These are phyloP conservation scores for Gasterosteus nipponicus DNA, from an alignment of 2,113 vertebrate species.

Conservation along the genomic window DNA sequence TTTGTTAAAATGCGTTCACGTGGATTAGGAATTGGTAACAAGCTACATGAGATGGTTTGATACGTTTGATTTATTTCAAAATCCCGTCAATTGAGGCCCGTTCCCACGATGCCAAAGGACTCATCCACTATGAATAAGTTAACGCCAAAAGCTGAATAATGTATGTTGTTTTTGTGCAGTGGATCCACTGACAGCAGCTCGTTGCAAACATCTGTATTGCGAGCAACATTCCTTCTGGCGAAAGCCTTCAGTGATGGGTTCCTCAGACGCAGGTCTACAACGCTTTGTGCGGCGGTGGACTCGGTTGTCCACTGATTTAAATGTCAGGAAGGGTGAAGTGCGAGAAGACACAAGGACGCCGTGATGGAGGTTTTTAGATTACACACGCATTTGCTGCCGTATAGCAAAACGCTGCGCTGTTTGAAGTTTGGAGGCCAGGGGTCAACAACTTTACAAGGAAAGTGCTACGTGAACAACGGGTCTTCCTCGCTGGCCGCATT, in stretches of 20 bases:
- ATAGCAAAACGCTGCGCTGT: background rate
- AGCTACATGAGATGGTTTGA: background rate
- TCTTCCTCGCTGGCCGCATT: background rate
- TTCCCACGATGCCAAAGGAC: background rate
- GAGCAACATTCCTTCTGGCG: slow-evolving; percentile 2
- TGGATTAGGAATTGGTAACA: background rate
- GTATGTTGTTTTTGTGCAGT: slow-evolving; percentile 12
- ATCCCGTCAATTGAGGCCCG: too few relatives aligned
- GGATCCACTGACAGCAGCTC: background rate
- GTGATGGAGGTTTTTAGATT: background rate
- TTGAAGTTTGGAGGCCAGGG: background rate
- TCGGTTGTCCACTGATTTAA: slow-evolving; percentile 30
- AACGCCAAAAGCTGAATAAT: slow-evolving; percentile 10
- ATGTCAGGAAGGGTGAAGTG: background rate
- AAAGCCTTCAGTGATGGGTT: slow-evolving; percentile 15
- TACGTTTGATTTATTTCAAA: background rate
- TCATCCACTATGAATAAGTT: background rate
- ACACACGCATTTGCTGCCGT: background rate
- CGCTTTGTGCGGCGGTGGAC: background rate
- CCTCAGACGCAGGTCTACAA: slow-evolving; percentile 3
- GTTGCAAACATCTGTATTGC: background rate
- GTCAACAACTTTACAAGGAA: background rate
- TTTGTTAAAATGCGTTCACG: background rate
- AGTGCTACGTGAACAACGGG: background rate
- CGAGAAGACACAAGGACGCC: background rate